phyloP scores from a whole-genome alignment of 1,140 invertebrate genomes.

The Bombus affinis region DNA sequence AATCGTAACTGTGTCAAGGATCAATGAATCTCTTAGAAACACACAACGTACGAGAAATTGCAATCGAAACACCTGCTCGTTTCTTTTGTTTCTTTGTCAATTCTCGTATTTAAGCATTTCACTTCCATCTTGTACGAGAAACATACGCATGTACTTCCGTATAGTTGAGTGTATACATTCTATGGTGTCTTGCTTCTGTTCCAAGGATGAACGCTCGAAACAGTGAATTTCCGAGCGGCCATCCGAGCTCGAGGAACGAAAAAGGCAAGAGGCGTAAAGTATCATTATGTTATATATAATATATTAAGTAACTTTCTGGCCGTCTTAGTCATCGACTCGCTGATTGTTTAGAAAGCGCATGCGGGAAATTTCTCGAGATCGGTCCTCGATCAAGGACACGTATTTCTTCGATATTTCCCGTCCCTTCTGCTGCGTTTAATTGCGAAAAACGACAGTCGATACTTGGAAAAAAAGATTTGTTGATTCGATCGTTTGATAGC shows the following conservation, averaged over 20 bases:
- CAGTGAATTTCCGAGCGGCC: constrained; percentile 6
- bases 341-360: constrained; percentile 61
- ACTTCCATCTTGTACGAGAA: not conserved
- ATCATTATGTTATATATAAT: constrained; percentile 39
- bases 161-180: constrained; percentile 6
- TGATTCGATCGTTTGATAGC: not conserved
- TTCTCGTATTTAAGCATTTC: constrained; percentile 8
- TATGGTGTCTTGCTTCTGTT: constrained; percentile 30
- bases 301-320: constrained; percentile 76
- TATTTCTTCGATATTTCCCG: not conserved
- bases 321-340: constrained; percentile 62
- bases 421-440: not conserved
- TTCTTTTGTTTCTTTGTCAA: not conserved
- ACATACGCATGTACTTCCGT: not conserved
- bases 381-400: too few relatives aligned
- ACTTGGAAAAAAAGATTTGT: not conserved
- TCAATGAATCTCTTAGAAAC: constrained; percentile 40
- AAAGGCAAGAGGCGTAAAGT: constrained; percentile 33
- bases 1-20: not conserved
- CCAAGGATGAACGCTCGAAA: constrained; percentile 51
- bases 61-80: not conserved
- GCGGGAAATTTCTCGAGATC: constrained; percentile 22
- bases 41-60: constrained; percentile 11
- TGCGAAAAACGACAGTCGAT: constrained; percentile 23
- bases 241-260: constrained; percentile 34